Percentiles rank a stretch among this genome's conserved stretches.
Evolutionary conservation across 2,797 vertebrate genomes (phyloP).

Genomic region (Carcharodon carcharias): DNA sequence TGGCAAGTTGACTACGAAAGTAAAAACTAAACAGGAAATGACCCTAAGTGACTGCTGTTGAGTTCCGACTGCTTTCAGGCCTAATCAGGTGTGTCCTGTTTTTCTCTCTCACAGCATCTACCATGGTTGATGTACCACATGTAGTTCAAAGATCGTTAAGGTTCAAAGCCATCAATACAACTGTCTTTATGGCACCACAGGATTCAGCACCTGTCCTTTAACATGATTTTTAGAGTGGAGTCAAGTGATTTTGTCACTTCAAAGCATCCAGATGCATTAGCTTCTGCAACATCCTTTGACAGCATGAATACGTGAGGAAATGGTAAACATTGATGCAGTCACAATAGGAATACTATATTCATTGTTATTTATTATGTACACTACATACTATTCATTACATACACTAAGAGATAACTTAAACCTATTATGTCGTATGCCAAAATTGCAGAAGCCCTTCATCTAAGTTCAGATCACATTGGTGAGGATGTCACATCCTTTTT

Average conservation of each 20-base stretch:
- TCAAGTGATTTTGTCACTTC: slow-evolving; percentile 11
- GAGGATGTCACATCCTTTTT: background rate
- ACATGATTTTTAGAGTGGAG: slow-evolving; percentile 7
- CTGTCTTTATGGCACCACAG: background rate
- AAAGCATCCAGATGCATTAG: background rate
- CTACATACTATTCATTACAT: background rate
- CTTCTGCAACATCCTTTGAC: background rate
- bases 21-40: slow-evolving; percentile 43
- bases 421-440: background rate
- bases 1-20: slow-evolving; percentile 50
- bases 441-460: background rate
- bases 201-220: slow-evolving; percentile 25
- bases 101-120: slow-evolving; percentile 54
- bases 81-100: slow-evolving; percentile 60
- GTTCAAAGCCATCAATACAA: slow-evolving; percentile 27
- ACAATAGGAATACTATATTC: background rate
- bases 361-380: background rate
- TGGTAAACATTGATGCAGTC: background rate
- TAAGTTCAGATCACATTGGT: background rate
- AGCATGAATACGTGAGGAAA: background rate
- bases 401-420: too few relatives aligned
- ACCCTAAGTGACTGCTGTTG: slow-evolving; percentile 51
- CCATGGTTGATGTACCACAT: slow-evolving; percentile 53
- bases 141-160: slow-evolving; percentile 42
- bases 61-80: slow-evolving; percentile 49